Base-by-base conservation (phyloP, 2,113 vertebrate genomes). In the Malurus cyaneus region DNA sequence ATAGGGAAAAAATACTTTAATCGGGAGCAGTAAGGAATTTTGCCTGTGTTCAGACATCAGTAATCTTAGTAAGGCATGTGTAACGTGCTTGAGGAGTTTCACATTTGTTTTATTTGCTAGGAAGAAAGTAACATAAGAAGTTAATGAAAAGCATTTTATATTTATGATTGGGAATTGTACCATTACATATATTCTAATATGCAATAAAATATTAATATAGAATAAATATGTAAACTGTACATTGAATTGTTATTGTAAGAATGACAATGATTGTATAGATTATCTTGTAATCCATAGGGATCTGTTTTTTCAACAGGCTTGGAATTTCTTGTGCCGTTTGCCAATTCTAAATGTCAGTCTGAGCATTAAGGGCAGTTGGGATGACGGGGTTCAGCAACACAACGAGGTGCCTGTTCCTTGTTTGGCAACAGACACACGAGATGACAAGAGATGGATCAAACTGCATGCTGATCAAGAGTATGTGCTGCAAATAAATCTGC, bases 391-490 rank as follows among this genome's bases (percentile, higher is more conserved):
- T 76, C 96, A 97, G 91, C 93, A 98, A 69, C 98, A 98, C 87
- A 95, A 78, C 0, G 99, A 99, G 96, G 96, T 98, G 10, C 93
- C 80, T 59, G 85, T 99, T 41, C 98, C 98, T 70, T 76, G 89
- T 78, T 61, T 88, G 84, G 80, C 97, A 62, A 82, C 96, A 36
- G 97, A 98, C 94, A 84, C 94, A 5, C 96, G 98, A 86, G 98
- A 98, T 23, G 97, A 98, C 78, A 98, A 97, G 94, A 98, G 94
- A 86, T 99, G 99, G 99, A 95, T 99, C 95, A 95, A 83, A 6
- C 97, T 99, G 80, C 98, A 99, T n/a, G 98, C 99, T n/a, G 99
- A 99, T 96, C 99, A 99, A 93, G 99, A 99, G 97, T 99, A 99
- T 85, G 99, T 99, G 81, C 98, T 99, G 88, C 99, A 99, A 96